Evolutionary conservation across 2,888 invertebrate species (phyloP).

Genomic region (Tyria jacobaeae): DNA sequence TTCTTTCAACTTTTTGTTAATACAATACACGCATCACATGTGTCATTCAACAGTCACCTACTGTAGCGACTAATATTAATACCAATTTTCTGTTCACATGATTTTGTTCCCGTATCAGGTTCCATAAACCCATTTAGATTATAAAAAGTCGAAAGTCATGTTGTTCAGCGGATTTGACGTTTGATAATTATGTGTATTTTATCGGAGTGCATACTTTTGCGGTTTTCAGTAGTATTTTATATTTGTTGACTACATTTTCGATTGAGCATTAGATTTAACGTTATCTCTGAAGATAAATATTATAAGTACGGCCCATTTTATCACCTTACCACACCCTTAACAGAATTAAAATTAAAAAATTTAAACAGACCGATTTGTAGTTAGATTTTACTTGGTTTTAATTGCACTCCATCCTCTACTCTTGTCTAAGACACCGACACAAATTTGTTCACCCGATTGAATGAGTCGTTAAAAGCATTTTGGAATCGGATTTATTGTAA

Average conservation of each 20-base stretch:
- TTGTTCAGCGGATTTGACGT: constrained; percentile 16
- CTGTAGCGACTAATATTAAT: not conserved
- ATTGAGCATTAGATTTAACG: too few relatives aligned
- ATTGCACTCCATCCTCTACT: too few relatives aligned
- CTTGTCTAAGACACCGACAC: too few relatives aligned
- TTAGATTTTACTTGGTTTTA: too few relatives aligned
- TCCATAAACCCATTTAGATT: constrained; percentile 27
- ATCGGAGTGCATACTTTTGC: not conserved
- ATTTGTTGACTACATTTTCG: not conserved
- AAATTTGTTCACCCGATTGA: too few relatives aligned
- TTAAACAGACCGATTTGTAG: too few relatives aligned
- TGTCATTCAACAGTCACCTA: not conserved
- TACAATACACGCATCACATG: not conserved
- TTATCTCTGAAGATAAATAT: too few relatives aligned
- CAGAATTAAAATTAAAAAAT: too few relatives aligned
- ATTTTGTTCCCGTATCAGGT: constrained; percentile 29
- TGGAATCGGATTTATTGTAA: too few relatives aligned
- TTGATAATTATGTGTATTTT: constrained; percentile 11
- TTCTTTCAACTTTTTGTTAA: not conserved
- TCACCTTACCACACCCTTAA: too few relatives aligned
- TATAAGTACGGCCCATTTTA: too few relatives aligned
- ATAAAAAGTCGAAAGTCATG: constrained; percentile 26
- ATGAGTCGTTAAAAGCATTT: too few relatives aligned
- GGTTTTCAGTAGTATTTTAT: not conserved
- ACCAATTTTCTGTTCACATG: not conserved